Evolutionary conservation across 2,888 invertebrate species (phyloP), one percentile per base, ranked within the genome.

Genomic region (Eupeodes luniger): DNA sequence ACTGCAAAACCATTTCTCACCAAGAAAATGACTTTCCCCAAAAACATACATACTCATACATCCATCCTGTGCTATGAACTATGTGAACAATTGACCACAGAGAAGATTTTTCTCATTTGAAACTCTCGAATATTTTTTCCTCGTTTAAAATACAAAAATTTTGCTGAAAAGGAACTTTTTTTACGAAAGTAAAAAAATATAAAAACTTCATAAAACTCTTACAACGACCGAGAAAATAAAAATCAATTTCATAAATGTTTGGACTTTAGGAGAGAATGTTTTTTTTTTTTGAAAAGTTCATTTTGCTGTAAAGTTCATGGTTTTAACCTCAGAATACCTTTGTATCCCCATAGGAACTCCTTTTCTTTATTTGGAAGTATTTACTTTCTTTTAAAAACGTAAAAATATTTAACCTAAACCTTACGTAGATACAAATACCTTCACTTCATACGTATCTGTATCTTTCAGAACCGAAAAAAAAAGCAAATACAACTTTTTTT

Each of bases 171-270:
- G 5, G 40, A 14, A 61, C 12, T 66, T 66, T 66, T 27, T 19
- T 47, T 36, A 11, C 0, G n/a, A 59, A 7, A 12, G 2, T 5
- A 40, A 47, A 51, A 36, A 53, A 69, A 36, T 2, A 3, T 27
- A 16, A 7, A 12, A 40, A 4, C 1, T 40, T 2, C 9, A 55
- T 10, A 44, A 5, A 70, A 5, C n/a, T 27, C 7, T 6, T n/a
- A 40, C 44, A 72, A 69, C 79, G 36, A 59, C 59, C 66, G 69
- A 70, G 62, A 75, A 27, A 49, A 81, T 79, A 80, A 86, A 83
- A 84, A 84, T 87, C 80, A 87, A 87, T 87, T 84, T 77, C 62
- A 84, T 66, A 36, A 3, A 40, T 70, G 57, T 75, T 87, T 80
- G 49, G 80, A 80, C 76, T 80, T 70, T 27, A 47, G 11, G 57